Evolutionary conservation across 2,113 vertebrate species (phyloP).

Genomic region (Ciconia stormi): DNA sequence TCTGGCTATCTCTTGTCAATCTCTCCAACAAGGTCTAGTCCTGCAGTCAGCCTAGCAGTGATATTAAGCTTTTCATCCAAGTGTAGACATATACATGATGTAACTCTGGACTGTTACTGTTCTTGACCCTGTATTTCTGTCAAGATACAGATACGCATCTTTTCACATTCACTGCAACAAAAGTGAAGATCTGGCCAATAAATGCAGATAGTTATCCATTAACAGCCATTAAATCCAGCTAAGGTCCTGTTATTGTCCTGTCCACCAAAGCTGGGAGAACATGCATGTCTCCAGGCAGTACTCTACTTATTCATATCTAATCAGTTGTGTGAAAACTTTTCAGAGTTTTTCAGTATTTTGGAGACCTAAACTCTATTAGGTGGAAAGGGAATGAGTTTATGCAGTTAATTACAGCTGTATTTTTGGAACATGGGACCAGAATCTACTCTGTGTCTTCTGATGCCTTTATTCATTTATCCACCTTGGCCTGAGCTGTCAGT

Average conservation of each 20-base stretch:
- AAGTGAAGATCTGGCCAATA: background rate
- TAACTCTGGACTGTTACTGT: background rate
- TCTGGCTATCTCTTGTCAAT: background rate
- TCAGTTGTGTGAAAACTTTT: background rate
- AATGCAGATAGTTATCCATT: background rate
- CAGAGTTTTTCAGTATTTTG: background rate
- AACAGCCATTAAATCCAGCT: background rate
- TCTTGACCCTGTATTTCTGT: background rate
- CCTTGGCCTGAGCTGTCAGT: accelerated
- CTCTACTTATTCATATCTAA: background rate
- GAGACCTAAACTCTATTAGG: background rate
- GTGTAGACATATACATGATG: background rate
- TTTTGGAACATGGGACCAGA: background rate
- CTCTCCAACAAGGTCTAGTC: background rate
- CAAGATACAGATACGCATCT: background rate
- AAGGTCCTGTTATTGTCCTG: background rate
- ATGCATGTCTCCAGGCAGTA: background rate
- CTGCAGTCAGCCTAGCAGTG: background rate
- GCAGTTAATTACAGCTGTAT: background rate
- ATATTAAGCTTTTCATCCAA: background rate
- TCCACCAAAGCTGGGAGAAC: background rate
- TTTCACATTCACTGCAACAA: background rate
- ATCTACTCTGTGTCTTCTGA: background rate
- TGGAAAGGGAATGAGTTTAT: background rate
- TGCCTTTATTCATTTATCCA: background rate